These are phyloP conservation scores for Sitodiplosis mosellana DNA, from an alignment of 1,140 invertebrate species.

Conservation along the genomic window DNA sequence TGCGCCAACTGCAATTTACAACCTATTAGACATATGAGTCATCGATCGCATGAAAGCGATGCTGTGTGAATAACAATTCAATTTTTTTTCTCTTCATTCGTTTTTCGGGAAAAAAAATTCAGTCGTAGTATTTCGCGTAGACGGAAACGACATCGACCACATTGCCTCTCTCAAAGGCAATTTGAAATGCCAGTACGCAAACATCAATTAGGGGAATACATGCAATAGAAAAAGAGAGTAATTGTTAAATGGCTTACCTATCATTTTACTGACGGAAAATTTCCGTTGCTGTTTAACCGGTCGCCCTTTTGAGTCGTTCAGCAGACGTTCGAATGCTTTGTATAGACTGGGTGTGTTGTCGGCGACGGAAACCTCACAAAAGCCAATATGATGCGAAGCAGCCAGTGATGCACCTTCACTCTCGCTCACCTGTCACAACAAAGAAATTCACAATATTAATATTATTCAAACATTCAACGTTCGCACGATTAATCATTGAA, in stretches of 20 bases:
- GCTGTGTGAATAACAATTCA: no score
- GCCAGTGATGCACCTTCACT: constrained; percentile 46
- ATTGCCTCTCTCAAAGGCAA: no score
- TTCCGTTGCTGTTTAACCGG: constrained; percentile 42
- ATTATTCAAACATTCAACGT: no score
- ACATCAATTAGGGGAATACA: constrained; percentile 7
- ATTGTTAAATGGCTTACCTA: constrained; percentile 47
- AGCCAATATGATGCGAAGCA: constrained; percentile 43
- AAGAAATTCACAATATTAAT: constrained; percentile 4
- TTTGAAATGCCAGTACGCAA: no score
- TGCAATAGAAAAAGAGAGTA: constrained; percentile 13
- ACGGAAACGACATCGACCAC: no score
- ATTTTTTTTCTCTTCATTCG: no score
- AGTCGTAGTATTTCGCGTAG: no score
- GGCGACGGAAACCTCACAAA: constrained; percentile 57
- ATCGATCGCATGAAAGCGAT: not conserved
- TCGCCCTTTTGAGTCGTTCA: constrained; percentile 39
- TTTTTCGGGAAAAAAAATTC: no score
- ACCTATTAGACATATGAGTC: no score
- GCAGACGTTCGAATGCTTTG: constrained; percentile 43
- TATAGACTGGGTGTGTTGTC: constrained; percentile 53
- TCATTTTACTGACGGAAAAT: constrained; percentile 60
- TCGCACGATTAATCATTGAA: no score
- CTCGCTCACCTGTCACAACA: constrained; percentile 39
- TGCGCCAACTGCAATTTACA: no score